These are phyloP conservation scores for Aptenodytes patagonicus DNA, from an alignment of 2,113 vertebrate genomes.

Conservation along the genomic window DNA sequence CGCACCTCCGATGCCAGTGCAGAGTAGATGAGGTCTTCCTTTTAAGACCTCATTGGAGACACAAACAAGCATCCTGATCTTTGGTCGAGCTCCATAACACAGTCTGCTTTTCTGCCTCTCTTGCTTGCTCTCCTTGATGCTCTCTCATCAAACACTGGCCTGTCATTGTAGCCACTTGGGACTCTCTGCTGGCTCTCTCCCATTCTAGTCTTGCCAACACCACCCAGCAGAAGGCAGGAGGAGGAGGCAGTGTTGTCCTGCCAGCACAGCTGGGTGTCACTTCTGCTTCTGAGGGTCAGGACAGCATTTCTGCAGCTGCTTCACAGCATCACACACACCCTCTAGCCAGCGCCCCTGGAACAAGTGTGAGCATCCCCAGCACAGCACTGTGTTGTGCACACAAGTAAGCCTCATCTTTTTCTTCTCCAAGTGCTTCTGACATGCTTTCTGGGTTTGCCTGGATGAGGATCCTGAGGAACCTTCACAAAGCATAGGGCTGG, in stretches of 20 bases:
- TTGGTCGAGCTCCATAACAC: neutral
- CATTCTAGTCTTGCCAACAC: neutral
- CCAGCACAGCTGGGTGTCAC: neutral
- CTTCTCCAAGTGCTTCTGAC: neutral
- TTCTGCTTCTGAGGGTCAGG: neutral
- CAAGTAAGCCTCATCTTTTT: neutral
- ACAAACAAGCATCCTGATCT: neutral
- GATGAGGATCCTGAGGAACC: neutral
- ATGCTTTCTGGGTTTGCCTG: neutral
- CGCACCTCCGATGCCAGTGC: fast-evolving
- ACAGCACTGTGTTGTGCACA: neutral
- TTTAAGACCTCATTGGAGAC: neutral
- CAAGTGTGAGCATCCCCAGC: neutral
- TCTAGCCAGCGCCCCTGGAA: neutral
- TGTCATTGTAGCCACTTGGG: neutral
- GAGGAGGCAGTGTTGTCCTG: neutral
- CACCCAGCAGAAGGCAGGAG: neutral
- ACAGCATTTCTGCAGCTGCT: neutral
- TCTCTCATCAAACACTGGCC: neutral
- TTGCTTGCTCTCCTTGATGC: neutral
- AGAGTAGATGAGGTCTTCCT: neutral
- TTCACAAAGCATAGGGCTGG: neutral
- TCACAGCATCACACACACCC: neutral
- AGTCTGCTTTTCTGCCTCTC: neutral
- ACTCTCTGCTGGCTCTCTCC: neutral